These are phyloP conservation scores for Brachypalpus laphriformis DNA, from an alignment of 2,888 invertebrate genomes.

Conservation along the genomic window DNA sequence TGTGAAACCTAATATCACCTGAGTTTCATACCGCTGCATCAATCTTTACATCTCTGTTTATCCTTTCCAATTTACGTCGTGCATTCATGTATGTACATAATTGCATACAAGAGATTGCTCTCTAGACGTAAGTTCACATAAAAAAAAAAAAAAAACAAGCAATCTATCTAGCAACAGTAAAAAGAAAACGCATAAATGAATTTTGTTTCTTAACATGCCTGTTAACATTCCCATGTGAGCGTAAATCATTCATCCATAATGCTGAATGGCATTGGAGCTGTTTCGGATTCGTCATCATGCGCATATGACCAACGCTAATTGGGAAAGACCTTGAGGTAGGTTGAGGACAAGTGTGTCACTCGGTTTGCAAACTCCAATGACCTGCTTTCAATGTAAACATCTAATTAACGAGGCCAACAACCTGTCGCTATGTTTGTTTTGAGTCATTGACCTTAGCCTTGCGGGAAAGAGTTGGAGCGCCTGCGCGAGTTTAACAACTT, in stretches of 20 bases:
- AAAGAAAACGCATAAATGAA: no score
- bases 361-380: conserved; percentile 1
- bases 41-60: no score
- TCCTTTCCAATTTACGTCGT: no score
- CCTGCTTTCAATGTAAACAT: conserved; percentile 15
- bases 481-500: conserved; percentile 27
- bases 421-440: conserved; percentile 11
- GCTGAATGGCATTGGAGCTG: background rate
- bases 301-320: conserved; percentile 3
- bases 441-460: conserved; percentile 15
- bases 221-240: background rate
- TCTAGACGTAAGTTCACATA: no score
- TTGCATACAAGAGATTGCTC: no score
- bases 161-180: no score
- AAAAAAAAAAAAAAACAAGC: no score
- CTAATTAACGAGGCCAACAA: background rate
- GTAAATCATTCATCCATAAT: background rate
- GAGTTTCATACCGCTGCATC: no score
- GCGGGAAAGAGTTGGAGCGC: background rate
- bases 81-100: no score
- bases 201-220: background rate
- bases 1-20: no score
- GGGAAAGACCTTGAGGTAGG: conserved; percentile 46
- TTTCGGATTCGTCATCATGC: conserved; percentile 11
- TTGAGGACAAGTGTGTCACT: conserved; percentile 11